Percentiles rank a stretch among this genome's conserved stretches.
These are phyloP conservation scores for Cariama cristata DNA, from an alignment of 2,113 vertebrate species.

Conservation along the genomic window DNA sequence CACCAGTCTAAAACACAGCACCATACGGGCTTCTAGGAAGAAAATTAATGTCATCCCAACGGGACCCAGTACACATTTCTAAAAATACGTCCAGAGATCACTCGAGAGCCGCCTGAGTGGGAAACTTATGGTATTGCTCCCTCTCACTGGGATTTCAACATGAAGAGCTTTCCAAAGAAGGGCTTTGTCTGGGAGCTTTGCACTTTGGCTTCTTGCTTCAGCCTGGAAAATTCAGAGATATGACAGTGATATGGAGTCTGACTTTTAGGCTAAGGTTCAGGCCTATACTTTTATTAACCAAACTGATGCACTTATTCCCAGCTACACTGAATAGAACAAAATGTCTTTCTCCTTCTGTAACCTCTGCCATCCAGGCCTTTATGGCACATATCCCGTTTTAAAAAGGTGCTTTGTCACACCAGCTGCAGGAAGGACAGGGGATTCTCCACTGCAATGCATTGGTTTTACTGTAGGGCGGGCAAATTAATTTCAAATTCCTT, in stretches of 20 bases:
- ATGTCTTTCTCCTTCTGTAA: neutral
- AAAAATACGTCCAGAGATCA: neutral
- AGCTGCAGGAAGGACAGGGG: neutral
- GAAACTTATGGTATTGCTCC: neutral
- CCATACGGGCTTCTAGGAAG: neutral
- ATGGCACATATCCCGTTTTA: neutral
- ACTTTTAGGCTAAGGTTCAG: neutral
- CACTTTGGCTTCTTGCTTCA: neutral
- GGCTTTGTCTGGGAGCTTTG: neutral
- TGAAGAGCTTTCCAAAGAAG: neutral
- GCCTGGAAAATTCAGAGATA: neutral
- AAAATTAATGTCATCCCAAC: neutral
- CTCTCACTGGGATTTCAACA: neutral
- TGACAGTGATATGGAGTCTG: neutral
- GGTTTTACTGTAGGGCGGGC: neutral
- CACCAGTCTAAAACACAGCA: neutral
- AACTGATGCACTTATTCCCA: neutral
- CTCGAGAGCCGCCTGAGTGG: neutral
- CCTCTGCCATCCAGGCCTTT: neutral
- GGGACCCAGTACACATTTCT: neutral
- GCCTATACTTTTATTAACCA: neutral
- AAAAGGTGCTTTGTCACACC: neutral
- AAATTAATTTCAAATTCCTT: conserved; percentile 5
- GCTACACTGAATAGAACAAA: neutral
- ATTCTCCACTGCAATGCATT: neutral